Evolutionary conservation across 92 coral and sea anemone species (phyloP), one percentile per base, ranked within the genome.

Genomic region (Epizoanthus illoricatus): DNA sequence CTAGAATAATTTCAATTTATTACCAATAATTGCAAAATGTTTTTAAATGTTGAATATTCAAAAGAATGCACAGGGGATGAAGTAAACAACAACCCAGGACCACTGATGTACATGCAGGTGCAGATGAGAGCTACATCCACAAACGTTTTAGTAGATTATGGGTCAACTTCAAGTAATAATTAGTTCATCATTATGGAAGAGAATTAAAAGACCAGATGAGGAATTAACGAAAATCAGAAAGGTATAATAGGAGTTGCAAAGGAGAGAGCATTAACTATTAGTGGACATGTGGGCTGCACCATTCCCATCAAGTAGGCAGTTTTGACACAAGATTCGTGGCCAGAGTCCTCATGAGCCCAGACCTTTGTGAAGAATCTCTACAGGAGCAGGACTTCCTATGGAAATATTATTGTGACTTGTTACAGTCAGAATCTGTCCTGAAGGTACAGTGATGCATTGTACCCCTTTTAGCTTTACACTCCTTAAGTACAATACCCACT

Each of bases 161-260:
- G 56, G 64, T 71, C 75, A 18, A 71, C 75, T 4, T 47, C 60
- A n/a, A 71, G 58, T 47, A 71, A 71, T 71, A 7, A 71, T 47
- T 47, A 71, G 75, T 71, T 43, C 49, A n/a, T 9, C 58, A 5
- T 17, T 47, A 11, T 72, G 63, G 60, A 9, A 65, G 10, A 9
- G 19, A 19, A 65, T 65, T 28, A 65, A 28, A 19, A 23, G 13
- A 24, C 41, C 70, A 49, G 76, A 52, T 52, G 76, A 49, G 10
- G 7, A 47, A 52, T 19, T 72, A 7, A 18, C 54, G 0, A 23
- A 15, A 20, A 40, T 9, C 62, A 20, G 4, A 7, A 40, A n/a
- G 76, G 62, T 23, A 72, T 71, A 71, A 72, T 71, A 71, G 75
- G 75, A 47, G 75, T 71, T 45, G 75, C 75, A 23, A 71, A 71